Base-by-base conservation (phyloP, 2,797 vertebrate genomes). In the Leptodactylus fallax region DNA sequence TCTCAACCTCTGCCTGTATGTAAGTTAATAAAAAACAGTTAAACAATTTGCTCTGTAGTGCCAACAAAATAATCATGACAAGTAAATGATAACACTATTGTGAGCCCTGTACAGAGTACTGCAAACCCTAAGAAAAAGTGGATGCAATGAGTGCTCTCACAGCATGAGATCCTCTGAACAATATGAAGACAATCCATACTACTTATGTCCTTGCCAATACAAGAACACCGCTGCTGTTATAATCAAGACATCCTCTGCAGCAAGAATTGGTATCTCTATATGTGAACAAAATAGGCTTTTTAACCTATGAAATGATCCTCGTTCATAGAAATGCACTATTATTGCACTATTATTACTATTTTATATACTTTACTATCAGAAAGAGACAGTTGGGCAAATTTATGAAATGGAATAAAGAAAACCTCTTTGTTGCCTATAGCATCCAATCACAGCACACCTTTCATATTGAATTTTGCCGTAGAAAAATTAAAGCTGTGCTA, bases 1-100 rank as follows among this genome's bases (percentile, higher is more conserved):
- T 89, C 92, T 99, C 97, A 94, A 99, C 96, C 94, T 99, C 97
- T 90, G 94, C 92, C 98, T 99, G 93, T 76, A 79, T 27, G 9
- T 21, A 53, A 25, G 69, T 47, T 36, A 83, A 83, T 55, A 69
- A 55, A 67, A 19, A 58, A 76, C 47, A 3, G 36, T n/a, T 16
- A 85, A 10, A 58, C 11, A 49, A 21, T 67, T 25, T 53, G 23
- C 36, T 17, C 7, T 67, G 36, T 79, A 11, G 9, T 36, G 10
- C 7, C 1, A 58, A 56, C 12, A 25, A 16, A 61, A 63, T 3
- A 74, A 82, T n/a, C 3, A 45, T 58, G 21, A 60, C 63, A 10
- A 0, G 13, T n/a, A 61, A 65, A 74, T 47, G 19, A 61, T 7
- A n/a, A 7, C 12, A 47, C 1, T 71, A 7, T 12, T 71, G 71